These are phyloP conservation scores for Parapsyche elsis DNA, from an alignment of 1,140 invertebrate species.

Conservation along the genomic window DNA sequence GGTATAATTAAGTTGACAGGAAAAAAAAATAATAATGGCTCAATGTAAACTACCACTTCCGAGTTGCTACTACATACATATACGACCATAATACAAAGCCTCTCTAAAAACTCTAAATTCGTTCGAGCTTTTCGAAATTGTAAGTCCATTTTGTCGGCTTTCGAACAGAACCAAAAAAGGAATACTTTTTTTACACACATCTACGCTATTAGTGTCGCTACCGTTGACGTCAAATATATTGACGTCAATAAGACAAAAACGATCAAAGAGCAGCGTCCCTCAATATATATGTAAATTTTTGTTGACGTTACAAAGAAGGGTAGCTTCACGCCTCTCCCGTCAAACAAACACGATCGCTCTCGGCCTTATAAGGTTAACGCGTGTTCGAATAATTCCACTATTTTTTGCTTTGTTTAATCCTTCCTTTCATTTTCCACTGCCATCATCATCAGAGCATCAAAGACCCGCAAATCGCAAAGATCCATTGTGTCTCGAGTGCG, in stretches of 20 bases:
- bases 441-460: conserved; percentile 6
- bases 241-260: conserved; percentile 1
- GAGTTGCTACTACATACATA: too few species aligned
- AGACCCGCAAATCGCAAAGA: not conserved
- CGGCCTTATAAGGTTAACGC: conserved; percentile 17
- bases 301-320: conserved; percentile 26
- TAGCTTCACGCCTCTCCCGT: conserved; percentile 21
- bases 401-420: not conserved
- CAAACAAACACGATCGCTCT: conserved; percentile 10
- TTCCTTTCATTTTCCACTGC: not conserved
- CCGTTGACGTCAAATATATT: not conserved
- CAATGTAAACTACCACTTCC: too few species aligned
- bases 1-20: too few species aligned
- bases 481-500: not conserved
- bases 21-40: too few species aligned
- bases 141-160: too few species aligned
- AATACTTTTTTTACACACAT: too few species aligned
- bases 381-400: conserved; percentile 9
- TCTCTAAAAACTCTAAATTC: too few species aligned
- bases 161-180: too few species aligned
- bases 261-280: conserved; percentile 16
- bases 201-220: not conserved
- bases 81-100: too few species aligned
- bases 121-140: too few species aligned
- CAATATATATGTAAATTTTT: conserved; percentile 37